Conservation (phyloP, 2,888 invertebrate species). For the Aquatica leii region DNA sequence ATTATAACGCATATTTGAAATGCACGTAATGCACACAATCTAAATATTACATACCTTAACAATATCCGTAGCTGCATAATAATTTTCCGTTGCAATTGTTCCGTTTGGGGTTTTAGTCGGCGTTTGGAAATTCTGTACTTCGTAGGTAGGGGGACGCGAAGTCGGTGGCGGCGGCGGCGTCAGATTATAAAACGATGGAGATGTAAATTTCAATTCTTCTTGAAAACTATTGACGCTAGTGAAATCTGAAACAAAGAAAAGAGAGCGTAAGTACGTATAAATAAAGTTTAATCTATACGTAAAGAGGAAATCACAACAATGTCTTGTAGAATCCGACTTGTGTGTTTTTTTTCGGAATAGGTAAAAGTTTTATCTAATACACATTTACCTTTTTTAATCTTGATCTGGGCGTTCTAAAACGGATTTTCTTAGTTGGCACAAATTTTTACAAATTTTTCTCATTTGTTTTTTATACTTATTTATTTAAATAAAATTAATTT, state of each 20-base stretch:
- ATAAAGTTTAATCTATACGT: too few relatives aligned
- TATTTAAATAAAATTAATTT: too few relatives aligned
- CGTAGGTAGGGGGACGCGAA: constrained; percentile 61
- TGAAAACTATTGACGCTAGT: constrained; percentile 66
- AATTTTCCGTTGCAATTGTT: constrained; percentile 63
- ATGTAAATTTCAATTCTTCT: constrained; percentile 64
- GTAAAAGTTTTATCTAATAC: too few relatives aligned
- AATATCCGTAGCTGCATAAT: constrained; percentile 83
- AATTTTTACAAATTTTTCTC: too few relatives aligned
- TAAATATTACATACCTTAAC: constrained; percentile 65
- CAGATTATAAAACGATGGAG: constrained; percentile 64
- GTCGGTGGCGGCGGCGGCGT: constrained; percentile 63
- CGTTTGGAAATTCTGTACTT: constrained; percentile 59
- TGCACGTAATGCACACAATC: neutral
- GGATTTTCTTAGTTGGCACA: too few relatives aligned
- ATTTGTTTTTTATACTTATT: too few relatives aligned
- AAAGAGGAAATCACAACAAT: neutral
- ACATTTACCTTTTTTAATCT: too few relatives aligned
- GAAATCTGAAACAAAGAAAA: constrained; percentile 61
- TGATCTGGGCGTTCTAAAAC: too few relatives aligned
- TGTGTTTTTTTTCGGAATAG: too few relatives aligned
- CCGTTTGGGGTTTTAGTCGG: constrained; percentile 49
- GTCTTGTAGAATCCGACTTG: neutral
- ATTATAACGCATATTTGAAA: neutral
- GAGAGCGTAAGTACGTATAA: neutral